A percentile compares a stretch with the other conserved stretches of the same genome.
Evolutionary conservation across 2,888 invertebrate species (phyloP).

Genomic region (Copidosoma aretas): DNA sequence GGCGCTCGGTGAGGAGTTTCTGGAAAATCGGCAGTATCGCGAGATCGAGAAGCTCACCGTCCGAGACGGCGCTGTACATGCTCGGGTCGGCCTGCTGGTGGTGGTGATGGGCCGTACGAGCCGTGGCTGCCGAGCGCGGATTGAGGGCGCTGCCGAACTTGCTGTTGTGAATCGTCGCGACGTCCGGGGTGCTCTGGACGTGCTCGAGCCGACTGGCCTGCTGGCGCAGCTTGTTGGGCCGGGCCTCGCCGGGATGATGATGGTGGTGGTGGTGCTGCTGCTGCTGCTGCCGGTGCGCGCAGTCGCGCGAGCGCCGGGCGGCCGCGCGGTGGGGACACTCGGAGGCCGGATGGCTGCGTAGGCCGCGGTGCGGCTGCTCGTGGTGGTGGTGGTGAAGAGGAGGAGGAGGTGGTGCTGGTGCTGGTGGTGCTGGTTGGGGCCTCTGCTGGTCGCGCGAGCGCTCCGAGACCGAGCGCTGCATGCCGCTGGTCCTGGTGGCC

Average conservation of each 20-base stretch:
- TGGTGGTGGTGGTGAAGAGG: too few species aligned
- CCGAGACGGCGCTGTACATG: conserved; percentile 81
- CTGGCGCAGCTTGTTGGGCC: conserved; percentile 49
- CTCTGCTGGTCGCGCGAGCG: conserved; percentile 55
- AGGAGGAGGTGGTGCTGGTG: too few species aligned
- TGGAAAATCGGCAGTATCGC: conserved; percentile 91
- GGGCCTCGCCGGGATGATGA: conserved; percentile 45
- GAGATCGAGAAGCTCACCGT: conserved; percentile 82
- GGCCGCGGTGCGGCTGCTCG: conserved; percentile 8
- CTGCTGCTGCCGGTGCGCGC: conserved; percentile 50
- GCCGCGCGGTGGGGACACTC: conserved; percentile 55
- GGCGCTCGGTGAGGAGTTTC: conserved; percentile 85
- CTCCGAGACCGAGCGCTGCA: conserved; percentile 65
- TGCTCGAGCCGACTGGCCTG: conserved; percentile 62
- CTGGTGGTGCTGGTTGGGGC: conserved; percentile 30
- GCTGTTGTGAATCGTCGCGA: conserved; percentile 65
- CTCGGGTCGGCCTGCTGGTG: conserved; percentile 44
- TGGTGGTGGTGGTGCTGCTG: too few species aligned
- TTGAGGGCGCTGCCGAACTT: conserved; percentile 66
- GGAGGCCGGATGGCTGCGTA: conserved; percentile 44
- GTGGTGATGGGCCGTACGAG: conserved; percentile 48
- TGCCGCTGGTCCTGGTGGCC: conserved; percentile 57
- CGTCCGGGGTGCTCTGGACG: conserved; percentile 71
- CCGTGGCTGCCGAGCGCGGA: conserved; percentile 54
- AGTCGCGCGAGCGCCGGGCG: conserved; percentile 49